These are phyloP conservation scores for Neodiprion virginianus DNA, from an alignment of 1,140 invertebrate genomes.

Conservation along the genomic window DNA sequence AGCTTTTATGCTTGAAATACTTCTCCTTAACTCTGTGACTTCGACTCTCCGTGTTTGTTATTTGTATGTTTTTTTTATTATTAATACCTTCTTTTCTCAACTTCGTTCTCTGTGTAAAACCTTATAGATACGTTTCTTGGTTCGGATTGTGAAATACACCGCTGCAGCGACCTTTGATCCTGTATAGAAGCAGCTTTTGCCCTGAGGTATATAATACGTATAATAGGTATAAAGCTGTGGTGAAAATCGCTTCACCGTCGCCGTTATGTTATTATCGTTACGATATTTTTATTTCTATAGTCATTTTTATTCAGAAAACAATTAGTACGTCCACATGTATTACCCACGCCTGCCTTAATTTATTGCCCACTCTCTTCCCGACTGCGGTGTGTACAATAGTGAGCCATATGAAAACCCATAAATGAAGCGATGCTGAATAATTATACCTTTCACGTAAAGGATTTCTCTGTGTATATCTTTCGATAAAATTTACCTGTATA, in stretches of 20 bases:
- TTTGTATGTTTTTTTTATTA: background rate
- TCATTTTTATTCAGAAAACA: background rate
- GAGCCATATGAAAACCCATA: background rate
- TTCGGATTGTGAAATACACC: background rate
- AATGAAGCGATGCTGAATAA: background rate
- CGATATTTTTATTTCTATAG: background rate
- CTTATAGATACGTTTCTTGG: background rate
- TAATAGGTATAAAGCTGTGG: background rate
- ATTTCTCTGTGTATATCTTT: too few species aligned
- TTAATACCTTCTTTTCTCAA: background rate
- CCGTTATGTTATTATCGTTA: background rate
- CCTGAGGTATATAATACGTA: background rate
- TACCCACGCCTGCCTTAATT: background rate
- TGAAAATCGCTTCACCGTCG: background rate
- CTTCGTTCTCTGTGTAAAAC: too few species aligned
- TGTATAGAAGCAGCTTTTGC: background rate
- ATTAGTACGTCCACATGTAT: background rate
- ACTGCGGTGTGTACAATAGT: too few species aligned
- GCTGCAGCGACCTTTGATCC: background rate
- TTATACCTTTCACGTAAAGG: background rate
- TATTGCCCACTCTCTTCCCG: background rate
- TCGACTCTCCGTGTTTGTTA: background rate
- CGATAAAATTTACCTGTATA: too few species aligned
- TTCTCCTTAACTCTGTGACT: background rate
- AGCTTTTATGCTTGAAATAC: too few species aligned